Conservation (phyloP, 2,888 invertebrate genomes). For the Plebejus anna region DNA sequence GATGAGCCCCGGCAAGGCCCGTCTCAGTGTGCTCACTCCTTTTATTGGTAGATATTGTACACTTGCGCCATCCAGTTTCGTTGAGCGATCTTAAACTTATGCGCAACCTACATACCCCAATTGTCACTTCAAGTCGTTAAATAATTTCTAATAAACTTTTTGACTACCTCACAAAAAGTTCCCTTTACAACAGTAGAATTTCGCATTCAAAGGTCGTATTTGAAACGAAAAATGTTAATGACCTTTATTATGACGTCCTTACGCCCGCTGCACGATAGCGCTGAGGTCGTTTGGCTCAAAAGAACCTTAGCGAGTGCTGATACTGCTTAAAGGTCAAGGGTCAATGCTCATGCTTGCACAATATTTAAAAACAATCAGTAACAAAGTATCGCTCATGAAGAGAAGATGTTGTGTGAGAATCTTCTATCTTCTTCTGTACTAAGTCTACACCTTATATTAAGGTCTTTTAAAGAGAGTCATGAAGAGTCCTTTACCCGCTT, state of each 20-base stretch:
- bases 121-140: no score
- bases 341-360: slow-evolving; percentile 12
- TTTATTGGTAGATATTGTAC: not conserved
- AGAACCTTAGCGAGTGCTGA: not conserved
- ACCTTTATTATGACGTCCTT: slow-evolving; percentile 11
- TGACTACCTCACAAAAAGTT: not conserved
- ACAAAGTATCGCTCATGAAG: not conserved
- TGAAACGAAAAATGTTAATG: slow-evolving; percentile 17
- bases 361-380: not conserved
- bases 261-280: slow-evolving; percentile 3
- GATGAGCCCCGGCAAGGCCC: no score
- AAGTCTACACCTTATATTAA: not conserved
- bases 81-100: not conserved
- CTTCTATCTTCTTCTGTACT: not conserved
- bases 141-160: not conserved
- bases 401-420: not conserved
- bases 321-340: not conserved
- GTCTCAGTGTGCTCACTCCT: no score
- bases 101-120: not conserved
- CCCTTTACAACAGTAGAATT: slow-evolving; percentile 28
- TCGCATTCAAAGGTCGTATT: slow-evolving; percentile 7
- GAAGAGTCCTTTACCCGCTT: not conserved
- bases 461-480: no score
- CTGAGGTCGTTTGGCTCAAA: slow-evolving; percentile 3
- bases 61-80: not conserved